Evolutionary conservation across 2,797 vertebrate genomes (phyloP), one percentile per base, ranked within the genome.

Genomic region (Scleropages formosus): DNA sequence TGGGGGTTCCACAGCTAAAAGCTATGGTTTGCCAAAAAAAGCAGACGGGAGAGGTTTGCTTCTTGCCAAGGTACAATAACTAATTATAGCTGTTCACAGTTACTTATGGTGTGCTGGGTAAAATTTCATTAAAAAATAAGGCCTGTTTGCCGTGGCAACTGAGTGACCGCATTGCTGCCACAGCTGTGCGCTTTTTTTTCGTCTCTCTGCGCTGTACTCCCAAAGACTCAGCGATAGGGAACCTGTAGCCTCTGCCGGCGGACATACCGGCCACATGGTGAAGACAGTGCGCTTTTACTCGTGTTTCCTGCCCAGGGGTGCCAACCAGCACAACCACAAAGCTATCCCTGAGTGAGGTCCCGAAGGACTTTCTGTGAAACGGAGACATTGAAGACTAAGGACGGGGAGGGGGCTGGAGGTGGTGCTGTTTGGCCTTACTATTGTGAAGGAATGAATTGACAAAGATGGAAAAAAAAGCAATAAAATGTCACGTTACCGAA

Each of bases 121-220:
- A 76, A 78, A 77, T 80, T 84, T 80, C 74, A 77, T 82, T 80
- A 76, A 78, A 75, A 82, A 80, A 81, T 74, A 74, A 78, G 80
- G 58, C 67, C 74, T 78, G 75, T 83, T 81, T 78, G 53, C 70
- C 51, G 68, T 73, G 73, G 61, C 61, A 78, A 73, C 67, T 63
- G 73, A 72, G n/a, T 73, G 76, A 72, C 73, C 16, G 39, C 20
- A 11, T 71, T 70, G 72, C 75, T 59, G 77, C 72, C 75, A 61
- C 74, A 82, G 77, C 84, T 79, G 78, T 74, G 74, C 44, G 16
- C 16, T 69, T 51, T 49, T 44, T 75, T 73, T 78, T 70, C 60
- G 18, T 65, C 60, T 70, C 73, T 12, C 31, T 47, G 67, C 75
- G 49, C 66, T 61, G 16, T 20, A 9, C 4, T 61, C 22, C 4